Evolutionary conservation across 2,888 invertebrate species (phyloP).

Genomic region (Syrista parreyssii): DNA sequence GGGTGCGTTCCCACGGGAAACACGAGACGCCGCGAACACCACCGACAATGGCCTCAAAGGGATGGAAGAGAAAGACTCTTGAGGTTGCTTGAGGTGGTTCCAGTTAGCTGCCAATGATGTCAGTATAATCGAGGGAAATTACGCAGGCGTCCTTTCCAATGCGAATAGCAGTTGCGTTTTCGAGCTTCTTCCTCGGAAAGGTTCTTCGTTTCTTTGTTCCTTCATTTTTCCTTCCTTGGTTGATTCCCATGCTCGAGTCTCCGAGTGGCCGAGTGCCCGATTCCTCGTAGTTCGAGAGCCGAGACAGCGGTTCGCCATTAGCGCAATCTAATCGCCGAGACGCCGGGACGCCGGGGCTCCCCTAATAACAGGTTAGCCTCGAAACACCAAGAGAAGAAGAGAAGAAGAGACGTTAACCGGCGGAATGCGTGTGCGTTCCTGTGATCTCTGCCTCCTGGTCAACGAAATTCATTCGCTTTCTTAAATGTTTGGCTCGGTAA

Average conservation of each 20-base stretch:
- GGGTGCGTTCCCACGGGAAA: constrained; percentile 53
- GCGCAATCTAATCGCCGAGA: constrained; percentile 59
- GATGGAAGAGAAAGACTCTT: background rate
- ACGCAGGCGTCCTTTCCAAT: background rate
- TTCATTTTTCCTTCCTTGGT: background rate
- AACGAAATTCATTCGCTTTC: constrained; percentile 49
- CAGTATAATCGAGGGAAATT: background rate
- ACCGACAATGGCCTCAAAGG: background rate
- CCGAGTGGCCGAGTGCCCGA: background rate
- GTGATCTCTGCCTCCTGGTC: constrained; percentile 15
- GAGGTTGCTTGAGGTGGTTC: background rate
- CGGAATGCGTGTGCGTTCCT: background rate
- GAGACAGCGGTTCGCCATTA: constrained; percentile 62
- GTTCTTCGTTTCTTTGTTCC: background rate
- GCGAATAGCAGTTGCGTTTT: background rate
- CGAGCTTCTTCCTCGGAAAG: background rate
- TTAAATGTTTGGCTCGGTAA: constrained; percentile 44
- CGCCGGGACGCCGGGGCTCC: constrained; percentile 36
- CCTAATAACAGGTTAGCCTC: constrained; percentile 60
- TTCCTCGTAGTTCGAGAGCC: background rate
- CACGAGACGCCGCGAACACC: constrained; percentile 38
- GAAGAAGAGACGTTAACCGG: constrained; percentile 11
- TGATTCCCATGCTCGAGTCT: background rate
- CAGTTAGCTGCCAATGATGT: background rate
- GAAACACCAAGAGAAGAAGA: constrained; percentile 9